These are phyloP conservation scores for Brachyhypopomus occidentalis DNA, from an alignment of 2,113 vertebrate genomes.

Conservation along the genomic window DNA sequence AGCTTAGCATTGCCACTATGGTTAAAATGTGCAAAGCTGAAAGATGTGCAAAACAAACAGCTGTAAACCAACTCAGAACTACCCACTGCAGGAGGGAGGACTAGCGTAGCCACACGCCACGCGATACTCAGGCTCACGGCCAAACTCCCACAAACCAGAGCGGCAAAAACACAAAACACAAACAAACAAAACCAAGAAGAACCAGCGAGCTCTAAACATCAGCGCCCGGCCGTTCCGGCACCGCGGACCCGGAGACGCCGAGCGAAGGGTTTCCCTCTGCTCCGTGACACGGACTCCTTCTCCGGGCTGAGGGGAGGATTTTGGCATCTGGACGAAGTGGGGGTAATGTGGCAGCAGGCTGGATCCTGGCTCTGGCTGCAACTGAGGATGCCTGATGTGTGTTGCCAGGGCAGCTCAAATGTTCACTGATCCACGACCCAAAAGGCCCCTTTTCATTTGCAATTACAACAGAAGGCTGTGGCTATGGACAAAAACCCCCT, in stretches of 20 bases:
- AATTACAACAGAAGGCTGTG: conserved; percentile 9
- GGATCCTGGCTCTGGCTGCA: background rate
- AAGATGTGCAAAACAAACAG: conserved; percentile 53
- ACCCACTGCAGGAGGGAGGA: conserved; percentile 12
- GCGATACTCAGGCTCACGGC: conserved; percentile 16
- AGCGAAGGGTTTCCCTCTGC: background rate
- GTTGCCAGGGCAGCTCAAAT: background rate
- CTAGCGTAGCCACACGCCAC: conserved; percentile 3
- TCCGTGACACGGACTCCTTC: conserved; percentile 15
- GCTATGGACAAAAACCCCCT: conserved; percentile 5
- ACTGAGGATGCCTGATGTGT: background rate
- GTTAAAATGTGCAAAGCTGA: conserved; percentile 53
- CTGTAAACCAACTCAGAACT: conserved; percentile 26
- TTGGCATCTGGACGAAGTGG: background rate
- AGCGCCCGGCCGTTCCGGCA: background rate
- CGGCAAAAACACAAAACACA: conserved; percentile 13
- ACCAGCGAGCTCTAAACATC: background rate
- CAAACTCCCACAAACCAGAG: conserved; percentile 41
- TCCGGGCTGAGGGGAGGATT: conserved; percentile 7
- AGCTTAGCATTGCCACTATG: conserved; percentile 36
- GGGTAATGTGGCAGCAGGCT: background rate
- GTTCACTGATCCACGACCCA: background rate
- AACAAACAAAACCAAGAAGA: background rate
- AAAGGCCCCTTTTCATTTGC: background rate
- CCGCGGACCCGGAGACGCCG: background rate